Conservation (phyloP, 2,797 vertebrate species). For the Rhinatrema bivittatum region DNA sequence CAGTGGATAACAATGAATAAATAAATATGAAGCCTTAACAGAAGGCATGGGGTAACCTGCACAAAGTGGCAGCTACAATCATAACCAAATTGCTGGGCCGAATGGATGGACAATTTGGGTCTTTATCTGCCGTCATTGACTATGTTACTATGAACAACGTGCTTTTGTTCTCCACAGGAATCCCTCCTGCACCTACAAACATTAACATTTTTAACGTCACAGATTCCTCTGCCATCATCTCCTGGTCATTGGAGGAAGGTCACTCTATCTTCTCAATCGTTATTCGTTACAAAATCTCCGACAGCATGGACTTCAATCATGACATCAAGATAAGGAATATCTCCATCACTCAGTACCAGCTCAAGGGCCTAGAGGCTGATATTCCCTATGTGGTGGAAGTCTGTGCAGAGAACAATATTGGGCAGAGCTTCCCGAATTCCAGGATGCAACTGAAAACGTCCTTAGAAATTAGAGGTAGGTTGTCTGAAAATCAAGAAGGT, state of each 20-base stretch:
- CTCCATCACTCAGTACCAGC: slow-evolving; percentile 59
- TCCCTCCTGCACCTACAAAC: slow-evolving; percentile 66
- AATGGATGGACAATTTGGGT: no score
- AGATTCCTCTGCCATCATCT: slow-evolving; percentile 67
- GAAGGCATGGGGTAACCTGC: no score
- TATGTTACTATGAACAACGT: no score
- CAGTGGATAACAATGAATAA: no score
- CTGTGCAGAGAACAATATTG: slow-evolving; percentile 71
- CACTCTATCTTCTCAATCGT: slow-evolving; percentile 70
- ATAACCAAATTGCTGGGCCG: no score
- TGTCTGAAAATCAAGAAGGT: neutral
- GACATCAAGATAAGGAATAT: slow-evolving; percentile 66
- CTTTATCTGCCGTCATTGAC: neutral
- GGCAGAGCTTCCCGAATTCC: slow-evolving; percentile 53
- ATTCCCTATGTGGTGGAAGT: slow-evolving; percentile 69
- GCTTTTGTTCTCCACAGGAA: slow-evolving; percentile 48
- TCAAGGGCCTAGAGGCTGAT: slow-evolving; percentile 68
- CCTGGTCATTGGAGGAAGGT: slow-evolving; percentile 67
- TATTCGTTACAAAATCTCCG: slow-evolving; percentile 69
- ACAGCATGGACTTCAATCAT: slow-evolving; percentile 63
- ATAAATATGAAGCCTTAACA: no score
- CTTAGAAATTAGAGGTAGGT: slow-evolving; percentile 55
- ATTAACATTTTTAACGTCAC: slow-evolving; percentile 68
- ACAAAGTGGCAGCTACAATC: no score
- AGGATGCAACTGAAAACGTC: slow-evolving; percentile 56